These are phyloP conservation scores for Otis tarda DNA, from an alignment of 2,113 vertebrate species.

Conservation along the genomic window DNA sequence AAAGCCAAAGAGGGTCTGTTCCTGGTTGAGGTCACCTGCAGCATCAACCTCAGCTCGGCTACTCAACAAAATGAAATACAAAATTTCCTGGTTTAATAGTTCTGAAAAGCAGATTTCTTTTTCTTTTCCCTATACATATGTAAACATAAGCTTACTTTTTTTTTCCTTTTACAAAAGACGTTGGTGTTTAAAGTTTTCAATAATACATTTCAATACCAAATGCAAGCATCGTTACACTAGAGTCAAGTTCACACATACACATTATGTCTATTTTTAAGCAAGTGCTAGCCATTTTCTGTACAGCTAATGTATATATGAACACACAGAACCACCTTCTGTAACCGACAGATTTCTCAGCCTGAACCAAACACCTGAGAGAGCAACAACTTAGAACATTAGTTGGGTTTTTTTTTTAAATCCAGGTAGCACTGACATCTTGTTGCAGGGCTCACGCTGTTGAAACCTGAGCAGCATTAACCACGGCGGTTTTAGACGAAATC, in stretches of 20 bases:
- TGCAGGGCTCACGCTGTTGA: accelerated
- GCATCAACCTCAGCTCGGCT: neutral
- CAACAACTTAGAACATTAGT: neutral
- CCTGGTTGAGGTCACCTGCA: neutral
- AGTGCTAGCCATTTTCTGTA: neutral
- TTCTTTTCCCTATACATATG: neutral
- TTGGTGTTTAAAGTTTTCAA: neutral
- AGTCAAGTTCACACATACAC: neutral
- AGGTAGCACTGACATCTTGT: neutral
- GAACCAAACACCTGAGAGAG: neutral
- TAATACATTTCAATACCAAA: neutral
- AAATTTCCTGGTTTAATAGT: neutral
- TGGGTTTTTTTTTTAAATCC: neutral
- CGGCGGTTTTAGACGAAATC: neutral
- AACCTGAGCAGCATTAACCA: neutral
- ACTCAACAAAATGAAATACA: neutral
- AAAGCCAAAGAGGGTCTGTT: neutral
- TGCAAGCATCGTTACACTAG: neutral
- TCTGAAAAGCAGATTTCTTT: neutral
- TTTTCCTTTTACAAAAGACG: neutral
- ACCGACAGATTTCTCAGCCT: neutral
- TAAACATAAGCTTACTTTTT: neutral
- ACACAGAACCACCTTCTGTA: neutral
- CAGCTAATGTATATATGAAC: neutral
- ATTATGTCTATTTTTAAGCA: neutral